These are phyloP conservation scores for Achatina immaculata DNA, from an alignment of 1,140 invertebrate species.

Conservation along the genomic window DNA sequence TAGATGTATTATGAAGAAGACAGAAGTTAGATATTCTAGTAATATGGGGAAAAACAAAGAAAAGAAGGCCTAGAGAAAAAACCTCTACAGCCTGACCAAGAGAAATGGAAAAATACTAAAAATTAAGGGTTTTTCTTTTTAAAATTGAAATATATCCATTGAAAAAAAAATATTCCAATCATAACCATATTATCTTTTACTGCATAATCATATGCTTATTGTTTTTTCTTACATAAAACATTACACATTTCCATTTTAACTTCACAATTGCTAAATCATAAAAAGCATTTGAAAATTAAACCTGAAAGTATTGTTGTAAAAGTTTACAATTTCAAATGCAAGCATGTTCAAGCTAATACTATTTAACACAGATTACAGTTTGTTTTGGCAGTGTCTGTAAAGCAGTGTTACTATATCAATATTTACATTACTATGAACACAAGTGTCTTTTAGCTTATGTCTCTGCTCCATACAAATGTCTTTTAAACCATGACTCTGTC, in stretches of 20 bases:
- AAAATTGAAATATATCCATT: too few species aligned
- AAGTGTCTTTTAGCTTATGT: background rate
- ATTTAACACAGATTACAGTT: background rate
- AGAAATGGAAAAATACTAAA: too few species aligned
- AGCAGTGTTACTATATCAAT: background rate
- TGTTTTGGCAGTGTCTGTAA: background rate
- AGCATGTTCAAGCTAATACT: background rate
- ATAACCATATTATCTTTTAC: background rate
- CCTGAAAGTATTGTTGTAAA: background rate
- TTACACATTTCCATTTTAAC: too few species aligned
- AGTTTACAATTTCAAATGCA: background rate
- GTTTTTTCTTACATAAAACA: background rate
- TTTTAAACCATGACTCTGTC: too few species aligned
- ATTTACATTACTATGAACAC: too few species aligned
- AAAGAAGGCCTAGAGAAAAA: too few species aligned
- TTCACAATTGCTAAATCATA: too few species aligned
- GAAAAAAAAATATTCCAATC: background rate
- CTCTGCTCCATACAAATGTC: background rate
- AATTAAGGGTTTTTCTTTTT: too few species aligned
- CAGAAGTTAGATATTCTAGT: too few species aligned
- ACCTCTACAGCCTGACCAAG: too few species aligned
- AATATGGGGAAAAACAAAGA: too few species aligned
- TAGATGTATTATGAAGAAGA: background rate
- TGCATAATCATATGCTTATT: background rate
- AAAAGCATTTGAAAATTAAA: background rate